Evolutionary conservation across 1,140 invertebrate genomes (phyloP), one percentile per base, ranked within the genome.

Genomic region (Antheraea pernyi): DNA sequence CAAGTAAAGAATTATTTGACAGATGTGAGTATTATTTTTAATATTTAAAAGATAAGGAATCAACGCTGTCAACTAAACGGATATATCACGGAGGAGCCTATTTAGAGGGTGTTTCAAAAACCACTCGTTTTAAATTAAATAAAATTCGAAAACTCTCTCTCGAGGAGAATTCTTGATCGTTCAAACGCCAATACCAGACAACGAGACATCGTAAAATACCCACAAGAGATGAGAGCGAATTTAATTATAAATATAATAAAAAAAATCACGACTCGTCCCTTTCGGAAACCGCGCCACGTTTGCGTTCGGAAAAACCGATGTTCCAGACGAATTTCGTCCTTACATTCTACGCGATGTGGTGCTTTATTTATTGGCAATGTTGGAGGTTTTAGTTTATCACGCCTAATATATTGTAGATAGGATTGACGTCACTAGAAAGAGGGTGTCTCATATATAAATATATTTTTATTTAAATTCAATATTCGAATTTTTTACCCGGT

Each of bases 191-290:
- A 88, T 89, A 86, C 85, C 88, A 90, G 85, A 79, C 46, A 53
- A 79, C 82, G 46, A 83, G 84, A 89, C 83, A 84, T 79, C 78
- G 82, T 78, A 82, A 79, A 79, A 82, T 83, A 82, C 81, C 79
- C 77, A 77, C 79, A 84, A 84, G 80, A 83, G 85, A 91, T 91
- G 89, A 89, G 86, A 91, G 85, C 82, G 82, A 89, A 89, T 89
- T 91, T 91, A 91, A 89, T 91, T 91, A 91, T 91, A 87, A 91
- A 89, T 88, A 89, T 91, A 89, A 89, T 91, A 91, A 91, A 91
- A 85, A 88, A 89, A 88, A 78, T 83, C 84, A 84, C 82, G 78
- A 85, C 4, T 69, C 84, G 85, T 85, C 88, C 88, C 86, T 90
- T 83, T 81, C 77, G 72, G 76, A 81, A 82, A 80, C 46, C 73